A percentile compares a stretch with the other conserved stretches of the same genome.
Conservation (phyloP, 2,797 vertebrate genomes). For the Ibycter americanus region DNA sequence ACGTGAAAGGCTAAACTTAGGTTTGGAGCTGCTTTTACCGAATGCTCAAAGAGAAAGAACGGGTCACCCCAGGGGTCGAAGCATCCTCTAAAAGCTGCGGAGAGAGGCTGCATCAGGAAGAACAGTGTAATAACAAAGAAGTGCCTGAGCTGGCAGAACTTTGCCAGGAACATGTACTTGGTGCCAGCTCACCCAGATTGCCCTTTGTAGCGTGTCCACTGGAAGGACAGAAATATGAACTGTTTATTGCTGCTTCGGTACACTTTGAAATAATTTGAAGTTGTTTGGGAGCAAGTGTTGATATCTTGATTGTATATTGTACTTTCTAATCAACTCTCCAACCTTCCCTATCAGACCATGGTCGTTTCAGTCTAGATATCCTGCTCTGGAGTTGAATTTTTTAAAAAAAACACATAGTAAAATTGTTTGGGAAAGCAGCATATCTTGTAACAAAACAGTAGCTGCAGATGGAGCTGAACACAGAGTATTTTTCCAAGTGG, state of each 20-base stretch:
- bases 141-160: neutral
- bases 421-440: conserved; percentile 12
- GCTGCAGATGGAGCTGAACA: conserved; percentile 43
- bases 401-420: neutral
- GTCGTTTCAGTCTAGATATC: conserved; percentile 24
- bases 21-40: neutral
- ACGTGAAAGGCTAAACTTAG: neutral
- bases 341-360: neutral
- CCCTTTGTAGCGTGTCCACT: neutral
- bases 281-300: conserved; percentile 37
- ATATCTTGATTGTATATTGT: conserved; percentile 42
- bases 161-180: neutral
- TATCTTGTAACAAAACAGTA: conserved; percentile 38
- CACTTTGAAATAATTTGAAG: conserved; percentile 17
- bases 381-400: neutral
- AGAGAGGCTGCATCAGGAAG: neutral
- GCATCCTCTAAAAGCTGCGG: neutral
- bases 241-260: conserved; percentile 24
- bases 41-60: neutral
- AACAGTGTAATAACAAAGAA: neutral
- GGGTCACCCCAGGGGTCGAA: neutral
- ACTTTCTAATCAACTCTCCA: conserved; percentile 64
- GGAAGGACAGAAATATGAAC: conserved; percentile 36
- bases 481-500: conserved; percentile 28
- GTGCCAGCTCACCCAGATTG: neutral